Evolutionary conservation across 2,113 vertebrate genomes (phyloP), one percentile per base, ranked within the genome.

Genomic region (Neogobius melanostomus): DNA sequence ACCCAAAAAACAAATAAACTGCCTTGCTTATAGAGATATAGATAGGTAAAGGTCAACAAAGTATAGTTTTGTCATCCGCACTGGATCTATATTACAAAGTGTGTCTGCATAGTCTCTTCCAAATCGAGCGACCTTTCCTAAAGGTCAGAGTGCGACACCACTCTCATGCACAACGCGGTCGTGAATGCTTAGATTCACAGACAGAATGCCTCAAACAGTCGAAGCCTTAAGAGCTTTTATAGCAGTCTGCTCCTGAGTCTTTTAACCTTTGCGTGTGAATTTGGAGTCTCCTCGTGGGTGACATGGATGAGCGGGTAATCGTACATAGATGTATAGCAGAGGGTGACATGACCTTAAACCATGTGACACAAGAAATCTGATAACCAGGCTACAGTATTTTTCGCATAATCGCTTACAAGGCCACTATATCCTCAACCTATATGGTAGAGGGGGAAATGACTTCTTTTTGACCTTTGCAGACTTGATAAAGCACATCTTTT

Each of bases 131-230:
- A 88, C 88, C 85, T 91, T 91, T 88, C 56, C 72, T 77, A 90
- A 91, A 91, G 90, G 88, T 89, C 84, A 82, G 74, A 48, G 51
- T 21, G 85, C 82, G 84, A 91, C 86, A 87, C 82, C 63, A 63
- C 79, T 90, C 85, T 88, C 90, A 89, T 90, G 83, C 87, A 87
- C 84, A 89, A 85, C 78, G 70, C 50, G 59, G 56, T 72, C 75
- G 62, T 61, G 7, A 76, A 75, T 9, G 52, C 77, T 77, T 54
- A 76, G 69, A 81, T 61, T 80, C 74, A 78, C 49, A n/a, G 71
- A 72, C 61, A 76, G 66, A 42, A 51, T 9, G 47, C 44, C 73
- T 82, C 71, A 64, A 79, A 81, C 66, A 71, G 72, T 51, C 69
- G 64, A 53, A 65, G 66, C 69, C 79, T 65, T 8, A 10, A 59